Evolutionary conservation across 2,888 invertebrate genomes (phyloP).

Genomic region (Tyria jacobaeae): DNA sequence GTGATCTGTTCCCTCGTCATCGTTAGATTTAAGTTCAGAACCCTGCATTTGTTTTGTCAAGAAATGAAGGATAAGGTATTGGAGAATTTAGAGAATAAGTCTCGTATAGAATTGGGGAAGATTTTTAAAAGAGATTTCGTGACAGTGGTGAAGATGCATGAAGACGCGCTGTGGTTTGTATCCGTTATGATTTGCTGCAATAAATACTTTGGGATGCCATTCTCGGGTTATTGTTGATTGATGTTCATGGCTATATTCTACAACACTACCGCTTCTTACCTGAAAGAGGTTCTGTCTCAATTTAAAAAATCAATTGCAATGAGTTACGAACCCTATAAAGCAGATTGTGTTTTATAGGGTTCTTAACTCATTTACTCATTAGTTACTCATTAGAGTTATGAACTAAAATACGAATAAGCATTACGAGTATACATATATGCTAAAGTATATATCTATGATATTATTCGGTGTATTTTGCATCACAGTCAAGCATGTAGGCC

Average conservation of each 20-base stretch:
- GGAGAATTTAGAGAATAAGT: conserved; percentile 38
- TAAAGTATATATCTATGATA: no score
- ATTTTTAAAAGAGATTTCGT: conserved; percentile 60
- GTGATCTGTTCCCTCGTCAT: conserved; percentile 53
- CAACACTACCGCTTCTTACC: not conserved
- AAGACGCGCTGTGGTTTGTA: conserved; percentile 66
- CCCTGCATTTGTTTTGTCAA: conserved; percentile 59
- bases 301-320: no score
- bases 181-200: not conserved
- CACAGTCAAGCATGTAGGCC: no score
- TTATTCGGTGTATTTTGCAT: no score
- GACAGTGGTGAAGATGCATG: conserved; percentile 64
- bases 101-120: conserved; percentile 36
- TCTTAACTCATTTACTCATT: no score
- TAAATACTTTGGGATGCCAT: not conserved
- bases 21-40: conserved; percentile 62
- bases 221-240: not conserved
- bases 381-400: no score
- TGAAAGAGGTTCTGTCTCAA: not conserved
- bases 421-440: no score
- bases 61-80: conserved; percentile 48
- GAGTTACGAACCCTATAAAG: no score
- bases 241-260: no score
- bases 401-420: no score
- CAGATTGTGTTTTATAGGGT: no score